Conservation (phyloP, 2,888 invertebrate genomes). For the Pantelozetes paolii region DNA sequence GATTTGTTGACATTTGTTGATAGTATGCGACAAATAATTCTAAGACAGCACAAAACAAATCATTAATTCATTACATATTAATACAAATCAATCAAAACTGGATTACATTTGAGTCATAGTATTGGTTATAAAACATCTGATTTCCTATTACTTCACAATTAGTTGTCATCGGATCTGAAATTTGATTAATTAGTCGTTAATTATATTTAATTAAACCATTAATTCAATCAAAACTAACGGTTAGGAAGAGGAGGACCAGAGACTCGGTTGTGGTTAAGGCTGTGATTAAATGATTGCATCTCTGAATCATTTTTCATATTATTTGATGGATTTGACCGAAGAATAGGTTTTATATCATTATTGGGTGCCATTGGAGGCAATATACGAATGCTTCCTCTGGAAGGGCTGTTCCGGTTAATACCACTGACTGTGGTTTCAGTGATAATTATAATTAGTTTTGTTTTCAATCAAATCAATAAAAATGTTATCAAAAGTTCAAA, state of each 20-base stretch:
- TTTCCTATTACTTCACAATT: background rate
- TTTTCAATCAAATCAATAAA: background rate
- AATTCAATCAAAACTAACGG: background rate
- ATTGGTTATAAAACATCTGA: conserved; percentile 2
- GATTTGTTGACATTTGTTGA: conserved; percentile 28
- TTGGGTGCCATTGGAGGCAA: conserved; percentile 34
- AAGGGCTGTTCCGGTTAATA: conserved; percentile 34
- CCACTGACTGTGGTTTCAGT: conserved; percentile 17
- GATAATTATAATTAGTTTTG: too few species aligned
- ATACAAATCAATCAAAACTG: background rate
- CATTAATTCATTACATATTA: background rate
- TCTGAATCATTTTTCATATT: conserved; percentile 9
- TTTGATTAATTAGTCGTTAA: background rate
- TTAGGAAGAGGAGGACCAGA: background rate
- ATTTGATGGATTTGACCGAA: background rate
- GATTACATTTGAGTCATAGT: conserved; percentile 27
- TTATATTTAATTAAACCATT: background rate
- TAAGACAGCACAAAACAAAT: background rate
- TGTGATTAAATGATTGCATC: background rate
- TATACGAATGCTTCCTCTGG: conserved; percentile 37
- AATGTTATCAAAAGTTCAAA: background rate
- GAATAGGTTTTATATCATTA: conserved; percentile 15
- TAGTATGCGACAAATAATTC: conserved; percentile 27
- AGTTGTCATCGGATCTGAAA: background rate
- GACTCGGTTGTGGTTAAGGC: background rate